A percentile compares a stretch with the other conserved stretches of the same genome.
These are phyloP conservation scores for Callinectes sapidus DNA, from an alignment of 2,888 invertebrate species.

Conservation along the genomic window DNA sequence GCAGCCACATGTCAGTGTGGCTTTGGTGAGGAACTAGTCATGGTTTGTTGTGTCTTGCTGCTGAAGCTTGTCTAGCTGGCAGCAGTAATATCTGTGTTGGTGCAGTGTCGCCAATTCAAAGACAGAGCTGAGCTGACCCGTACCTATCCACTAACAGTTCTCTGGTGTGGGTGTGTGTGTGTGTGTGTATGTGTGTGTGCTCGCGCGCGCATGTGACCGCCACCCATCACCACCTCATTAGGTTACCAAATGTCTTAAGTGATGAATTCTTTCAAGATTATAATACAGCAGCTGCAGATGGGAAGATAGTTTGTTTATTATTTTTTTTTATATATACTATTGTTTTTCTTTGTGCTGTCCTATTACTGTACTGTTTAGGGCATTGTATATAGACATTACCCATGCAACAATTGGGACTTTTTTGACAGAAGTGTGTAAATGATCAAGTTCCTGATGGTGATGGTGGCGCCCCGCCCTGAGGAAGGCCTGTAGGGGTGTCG, in stretches of 20 bases:
- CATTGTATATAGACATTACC: not conserved
- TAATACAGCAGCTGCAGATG: not conserved
- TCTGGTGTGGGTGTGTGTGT: not conserved
- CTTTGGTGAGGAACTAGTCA: constrained; percentile 29
- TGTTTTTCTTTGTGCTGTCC: not conserved
- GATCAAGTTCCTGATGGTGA: constrained; percentile 16
- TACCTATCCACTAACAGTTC: not conserved
- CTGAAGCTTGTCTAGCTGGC: not conserved
- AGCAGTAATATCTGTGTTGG: not conserved
- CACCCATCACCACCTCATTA: not conserved
- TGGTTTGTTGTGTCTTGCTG: constrained; percentile 15
- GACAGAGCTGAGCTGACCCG: not conserved
- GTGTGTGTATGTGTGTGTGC: not conserved
- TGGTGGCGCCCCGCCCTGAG: not conserved
- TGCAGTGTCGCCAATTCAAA: not conserved
- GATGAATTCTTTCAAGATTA: not conserved
- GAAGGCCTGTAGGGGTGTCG: not conserved
- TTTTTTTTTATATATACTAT: not conserved
- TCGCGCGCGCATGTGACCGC: too few species aligned
- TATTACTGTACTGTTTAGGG: not conserved
- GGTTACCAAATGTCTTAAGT: not conserved
- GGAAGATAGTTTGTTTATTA: not conserved
- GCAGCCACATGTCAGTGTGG: not conserved
- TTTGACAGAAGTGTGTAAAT: constrained; percentile 37
- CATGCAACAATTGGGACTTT: not conserved